Conservation (phyloP, 2,113 vertebrate species). For the Chlamydotis undulata region DNA sequence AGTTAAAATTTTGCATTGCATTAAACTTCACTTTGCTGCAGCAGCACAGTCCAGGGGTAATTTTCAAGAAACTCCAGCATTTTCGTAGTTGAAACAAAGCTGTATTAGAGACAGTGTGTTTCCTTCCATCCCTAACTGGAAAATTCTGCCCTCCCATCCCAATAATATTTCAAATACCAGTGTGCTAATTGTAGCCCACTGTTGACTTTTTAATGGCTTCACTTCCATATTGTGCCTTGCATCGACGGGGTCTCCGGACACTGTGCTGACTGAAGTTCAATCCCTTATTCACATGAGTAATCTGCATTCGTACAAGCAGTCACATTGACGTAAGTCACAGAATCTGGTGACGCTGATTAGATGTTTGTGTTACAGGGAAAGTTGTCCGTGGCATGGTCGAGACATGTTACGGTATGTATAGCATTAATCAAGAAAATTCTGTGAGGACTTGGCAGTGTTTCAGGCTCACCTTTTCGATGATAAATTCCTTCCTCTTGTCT, state of each 20-base stretch:
- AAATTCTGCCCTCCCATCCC: not conserved
- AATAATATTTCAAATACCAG: not conserved
- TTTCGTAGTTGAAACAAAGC: not conserved
- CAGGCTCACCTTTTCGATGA: not conserved
- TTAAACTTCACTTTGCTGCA: not conserved
- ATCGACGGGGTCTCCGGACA: not conserved
- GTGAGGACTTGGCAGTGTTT: not conserved
- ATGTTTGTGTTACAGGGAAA: not conserved
- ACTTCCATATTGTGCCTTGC: not conserved
- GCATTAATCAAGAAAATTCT: not conserved
- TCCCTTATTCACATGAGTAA: not conserved
- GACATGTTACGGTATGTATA: constrained; percentile 3
- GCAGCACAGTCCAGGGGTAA: not conserved
- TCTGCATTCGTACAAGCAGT: not conserved
- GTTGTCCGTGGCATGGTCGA: not conserved
- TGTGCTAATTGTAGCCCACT: not conserved
- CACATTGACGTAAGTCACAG: not conserved
- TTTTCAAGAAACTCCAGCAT: not conserved
- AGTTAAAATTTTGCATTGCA: not conserved
- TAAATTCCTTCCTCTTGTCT: constrained; percentile 32
- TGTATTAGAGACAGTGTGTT: not conserved
- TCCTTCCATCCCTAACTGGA: not conserved
- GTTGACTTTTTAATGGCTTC: not conserved
- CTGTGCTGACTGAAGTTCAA: not conserved
- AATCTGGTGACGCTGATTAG: not conserved